Evolutionary conservation across 1,140 invertebrate species (phyloP).

Genomic region (Aphaenogaster rudis): DNA sequence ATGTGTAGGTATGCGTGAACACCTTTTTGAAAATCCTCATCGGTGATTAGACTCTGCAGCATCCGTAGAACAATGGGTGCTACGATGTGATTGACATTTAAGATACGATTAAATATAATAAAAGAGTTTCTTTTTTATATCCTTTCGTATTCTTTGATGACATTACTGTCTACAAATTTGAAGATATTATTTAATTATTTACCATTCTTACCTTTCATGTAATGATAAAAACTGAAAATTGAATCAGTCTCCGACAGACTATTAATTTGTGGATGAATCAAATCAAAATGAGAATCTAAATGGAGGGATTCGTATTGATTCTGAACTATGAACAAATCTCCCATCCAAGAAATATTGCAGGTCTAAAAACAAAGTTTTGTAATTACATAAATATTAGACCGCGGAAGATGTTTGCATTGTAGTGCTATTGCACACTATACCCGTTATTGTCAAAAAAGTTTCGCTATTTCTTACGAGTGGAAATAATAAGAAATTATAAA

Average conservation of each 20-base stretch:
- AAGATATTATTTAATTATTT: neutral
- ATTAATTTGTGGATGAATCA: conserved; percentile 91
- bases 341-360: neutral
- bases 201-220: conserved; percentile 89
- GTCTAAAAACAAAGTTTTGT: neutral
- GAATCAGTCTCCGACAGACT: conserved; percentile 94
- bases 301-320: conserved; percentile 90
- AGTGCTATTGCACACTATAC: too few species aligned
- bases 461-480: neutral
- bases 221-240: conserved; percentile 95
- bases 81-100: too few species aligned
- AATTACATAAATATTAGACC: neutral
- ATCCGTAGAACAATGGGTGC: too few species aligned
- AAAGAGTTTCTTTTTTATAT: neutral
- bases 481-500: too few species aligned
- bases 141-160: neutral
- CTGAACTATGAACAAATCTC: conserved; percentile 81
- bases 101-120: too few species aligned
- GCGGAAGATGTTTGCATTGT: neutral
- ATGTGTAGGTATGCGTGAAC: too few species aligned
- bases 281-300: conserved; percentile 91
- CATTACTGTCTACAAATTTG: neutral
- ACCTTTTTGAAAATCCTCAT: too few species aligned
- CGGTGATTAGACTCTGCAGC: too few species aligned
- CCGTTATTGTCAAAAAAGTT: neutral